Evolutionary conservation across 2,113 vertebrate genomes (phyloP).

Genomic region (Colius striatus): DNA sequence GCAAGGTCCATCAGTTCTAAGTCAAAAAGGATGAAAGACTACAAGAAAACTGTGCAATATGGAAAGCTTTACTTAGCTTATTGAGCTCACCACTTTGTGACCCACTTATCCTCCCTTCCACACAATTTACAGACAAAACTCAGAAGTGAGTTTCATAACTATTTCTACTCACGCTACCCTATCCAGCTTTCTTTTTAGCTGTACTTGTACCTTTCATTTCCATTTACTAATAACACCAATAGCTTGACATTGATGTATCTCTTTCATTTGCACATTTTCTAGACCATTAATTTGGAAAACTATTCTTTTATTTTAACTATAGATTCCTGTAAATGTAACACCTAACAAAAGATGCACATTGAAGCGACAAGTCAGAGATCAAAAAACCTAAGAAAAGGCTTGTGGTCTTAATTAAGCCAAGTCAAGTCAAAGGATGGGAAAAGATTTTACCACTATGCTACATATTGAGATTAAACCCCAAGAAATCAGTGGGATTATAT

Average conservation of each 20-base stretch:
- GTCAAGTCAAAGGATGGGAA: background rate
- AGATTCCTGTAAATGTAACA: background rate
- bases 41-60: background rate
- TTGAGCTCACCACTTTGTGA: background rate
- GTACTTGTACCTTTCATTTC: background rate
- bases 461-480: background rate
- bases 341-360: background rate
- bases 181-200: background rate
- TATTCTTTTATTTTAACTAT: background rate
- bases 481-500: background rate
- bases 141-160: background rate
- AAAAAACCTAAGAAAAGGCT: background rate
- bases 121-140: background rate
- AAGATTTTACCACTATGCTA: background rate
- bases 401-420: background rate
- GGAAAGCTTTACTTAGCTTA: background rate
- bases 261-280: background rate
- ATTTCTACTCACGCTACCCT: background rate
- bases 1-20: background rate
- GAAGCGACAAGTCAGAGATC: background rate
- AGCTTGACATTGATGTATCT: background rate
- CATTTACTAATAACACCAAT: background rate
- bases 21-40: background rate
- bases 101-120: background rate
- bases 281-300: background rate